These are phyloP conservation scores for Ischnus inquisitorius DNA, from an alignment of 2,888 invertebrate genomes.

Conservation along the genomic window DNA sequence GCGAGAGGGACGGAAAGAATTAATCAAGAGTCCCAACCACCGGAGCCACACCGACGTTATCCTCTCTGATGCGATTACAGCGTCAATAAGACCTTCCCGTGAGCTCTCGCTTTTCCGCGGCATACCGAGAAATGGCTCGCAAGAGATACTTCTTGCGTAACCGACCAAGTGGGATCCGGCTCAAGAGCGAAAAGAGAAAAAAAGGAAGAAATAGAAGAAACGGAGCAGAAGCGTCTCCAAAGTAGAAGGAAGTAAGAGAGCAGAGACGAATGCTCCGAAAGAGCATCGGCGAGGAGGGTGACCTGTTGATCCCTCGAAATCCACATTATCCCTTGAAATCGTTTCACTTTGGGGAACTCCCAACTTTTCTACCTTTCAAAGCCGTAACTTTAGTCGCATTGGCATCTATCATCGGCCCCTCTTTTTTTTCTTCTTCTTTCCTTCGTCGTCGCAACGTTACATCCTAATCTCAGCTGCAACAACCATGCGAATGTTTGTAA, in stretches of 20 bases:
- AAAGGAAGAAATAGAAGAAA: not conserved
- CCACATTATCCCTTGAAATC: conserved; percentile 70
- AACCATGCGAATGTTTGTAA: not conserved
- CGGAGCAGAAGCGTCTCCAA: not conserved
- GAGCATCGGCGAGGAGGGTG: conserved; percentile 58
- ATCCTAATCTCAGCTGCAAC: not conserved
- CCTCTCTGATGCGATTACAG: conserved; percentile 67
- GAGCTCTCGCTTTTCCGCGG: conserved; percentile 42
- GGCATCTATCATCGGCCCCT: conserved; percentile 34
- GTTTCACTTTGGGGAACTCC: conserved; percentile 61
- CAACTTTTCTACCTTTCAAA: conserved; percentile 25
- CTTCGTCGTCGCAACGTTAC: not conserved
- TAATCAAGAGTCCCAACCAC: conserved; percentile 62
- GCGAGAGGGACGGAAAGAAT: conserved; percentile 39
- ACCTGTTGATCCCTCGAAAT: conserved; percentile 76
- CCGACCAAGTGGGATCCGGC: not conserved
- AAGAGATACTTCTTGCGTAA: conserved; percentile 37
- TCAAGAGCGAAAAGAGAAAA: conserved; percentile 19
- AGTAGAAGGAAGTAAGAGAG: conserved; percentile 32
- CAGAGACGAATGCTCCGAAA: conserved; percentile 26
- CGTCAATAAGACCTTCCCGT: conserved; percentile 49
- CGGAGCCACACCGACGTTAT: conserved; percentile 59
- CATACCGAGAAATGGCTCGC: conserved; percentile 42
- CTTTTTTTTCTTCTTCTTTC: conserved; percentile 51
- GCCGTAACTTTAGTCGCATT: conserved; percentile 7